Evolutionary conservation across 2,888 invertebrate genomes (phyloP).

Genomic region (Conomelus anceps): DNA sequence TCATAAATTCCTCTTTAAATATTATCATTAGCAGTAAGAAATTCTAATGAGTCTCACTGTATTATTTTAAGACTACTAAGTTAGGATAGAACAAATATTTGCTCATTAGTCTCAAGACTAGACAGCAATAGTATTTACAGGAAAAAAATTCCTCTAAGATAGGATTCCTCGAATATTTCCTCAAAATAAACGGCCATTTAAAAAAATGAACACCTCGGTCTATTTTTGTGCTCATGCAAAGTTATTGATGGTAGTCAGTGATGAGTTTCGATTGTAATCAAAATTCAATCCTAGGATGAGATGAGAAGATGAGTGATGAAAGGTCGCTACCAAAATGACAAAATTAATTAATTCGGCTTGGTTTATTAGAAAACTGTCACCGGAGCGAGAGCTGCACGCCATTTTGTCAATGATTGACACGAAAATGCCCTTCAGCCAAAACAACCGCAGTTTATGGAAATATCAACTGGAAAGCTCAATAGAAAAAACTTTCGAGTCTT

Average conservation of each 20-base stretch:
- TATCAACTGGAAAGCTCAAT: neutral
- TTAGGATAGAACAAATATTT: too few species aligned
- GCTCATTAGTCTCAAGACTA: too few species aligned
- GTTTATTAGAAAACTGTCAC: neutral
- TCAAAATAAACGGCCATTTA: neutral
- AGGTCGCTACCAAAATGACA: neutral
- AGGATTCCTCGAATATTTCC: too few species aligned
- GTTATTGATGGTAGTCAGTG: neutral
- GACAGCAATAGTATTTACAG: too few species aligned
- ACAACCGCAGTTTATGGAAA: neutral
- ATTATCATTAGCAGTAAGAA: too few species aligned
- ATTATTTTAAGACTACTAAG: too few species aligned
- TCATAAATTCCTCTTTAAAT: too few species aligned
- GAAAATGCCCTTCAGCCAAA: neutral
- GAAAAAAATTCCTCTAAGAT: too few species aligned
- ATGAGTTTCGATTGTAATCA: neutral
- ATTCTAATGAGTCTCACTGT: too few species aligned
- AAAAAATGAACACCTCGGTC: too few species aligned
- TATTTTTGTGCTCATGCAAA: neutral
- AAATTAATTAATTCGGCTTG: neutral
- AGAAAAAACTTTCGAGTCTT: neutral
- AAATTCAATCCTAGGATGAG: neutral
- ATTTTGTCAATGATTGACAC: neutral
- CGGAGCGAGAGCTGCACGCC: neutral
- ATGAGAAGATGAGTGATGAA: neutral